phyloP scores from a whole-genome alignment of 2,888 invertebrate genomes.

The Pseudococcus jackbeardsleyi region DNA sequence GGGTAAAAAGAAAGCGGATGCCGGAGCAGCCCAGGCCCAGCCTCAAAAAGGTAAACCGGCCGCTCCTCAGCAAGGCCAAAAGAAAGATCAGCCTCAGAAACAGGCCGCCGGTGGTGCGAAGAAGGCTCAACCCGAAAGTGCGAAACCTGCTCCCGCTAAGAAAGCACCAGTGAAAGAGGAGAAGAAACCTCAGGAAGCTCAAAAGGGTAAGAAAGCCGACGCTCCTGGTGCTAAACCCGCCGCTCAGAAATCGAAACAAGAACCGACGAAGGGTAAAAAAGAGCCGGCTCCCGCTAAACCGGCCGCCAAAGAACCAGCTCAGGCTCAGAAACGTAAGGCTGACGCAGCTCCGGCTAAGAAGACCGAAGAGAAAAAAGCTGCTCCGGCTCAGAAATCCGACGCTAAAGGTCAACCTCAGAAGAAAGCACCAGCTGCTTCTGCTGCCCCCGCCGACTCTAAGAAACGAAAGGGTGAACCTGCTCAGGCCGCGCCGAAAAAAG shows the following conservation, averaged over 20 bases:
- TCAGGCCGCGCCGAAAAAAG: background rate
- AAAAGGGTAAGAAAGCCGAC: constrained; percentile 64
- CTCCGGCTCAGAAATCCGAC: constrained; percentile 65
- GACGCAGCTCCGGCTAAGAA: constrained; percentile 39
- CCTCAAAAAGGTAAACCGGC: constrained; percentile 47
- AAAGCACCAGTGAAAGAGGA: constrained; percentile 62
- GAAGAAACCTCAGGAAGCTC: constrained; percentile 58
- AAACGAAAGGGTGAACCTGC: constrained; percentile 62
- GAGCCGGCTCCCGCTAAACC: constrained; percentile 58
- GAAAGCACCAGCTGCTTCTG: constrained; percentile 61
- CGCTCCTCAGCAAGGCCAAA: constrained; percentile 62
- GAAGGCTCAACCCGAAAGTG: background rate
- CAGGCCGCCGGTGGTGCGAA: constrained; percentile 60
- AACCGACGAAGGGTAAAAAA: constrained; percentile 64
- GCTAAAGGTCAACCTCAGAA: constrained; percentile 65
- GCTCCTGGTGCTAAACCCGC: constrained; percentile 49
- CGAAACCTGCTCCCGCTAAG: constrained; percentile 50
- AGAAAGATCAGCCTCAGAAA: constrained; percentile 57
- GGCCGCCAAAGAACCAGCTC: constrained; percentile 64
- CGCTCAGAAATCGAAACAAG: constrained; percentile 61
- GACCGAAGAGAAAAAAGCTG: constrained; percentile 51
- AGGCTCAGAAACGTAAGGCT: constrained; percentile 34
- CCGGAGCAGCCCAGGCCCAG: constrained; percentile 16
- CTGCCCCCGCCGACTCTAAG: constrained; percentile 63
- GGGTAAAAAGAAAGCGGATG: background rate